These are phyloP conservation scores for Hippocampus abdominalis DNA, from an alignment of 2,113 vertebrate species.

Conservation along the genomic window DNA sequence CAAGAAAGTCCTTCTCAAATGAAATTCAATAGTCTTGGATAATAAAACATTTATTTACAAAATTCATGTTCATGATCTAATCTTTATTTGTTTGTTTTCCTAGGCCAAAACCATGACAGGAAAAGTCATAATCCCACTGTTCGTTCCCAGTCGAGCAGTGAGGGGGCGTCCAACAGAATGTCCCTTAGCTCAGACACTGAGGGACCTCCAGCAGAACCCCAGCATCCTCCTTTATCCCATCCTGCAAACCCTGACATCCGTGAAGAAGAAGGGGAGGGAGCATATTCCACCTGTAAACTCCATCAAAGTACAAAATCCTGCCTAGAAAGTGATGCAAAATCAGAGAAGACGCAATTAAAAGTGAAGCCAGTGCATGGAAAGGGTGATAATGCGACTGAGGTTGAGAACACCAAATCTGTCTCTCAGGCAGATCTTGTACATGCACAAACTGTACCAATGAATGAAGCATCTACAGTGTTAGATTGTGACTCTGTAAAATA, in stretches of 20 bases:
- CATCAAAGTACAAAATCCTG: conserved; percentile 31
- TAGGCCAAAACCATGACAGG: conserved; percentile 68
- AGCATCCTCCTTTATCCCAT: conserved; percentile 68
- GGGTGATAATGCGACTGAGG: not conserved
- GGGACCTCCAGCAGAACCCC: conserved; percentile 62
- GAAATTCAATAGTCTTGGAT: not conserved
- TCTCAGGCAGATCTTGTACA: conserved; percentile 9
- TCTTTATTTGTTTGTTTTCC: conserved; percentile 9
- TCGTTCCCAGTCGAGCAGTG: conserved; percentile 79
- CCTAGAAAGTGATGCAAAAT: conserved; percentile 19
- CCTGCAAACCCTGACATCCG: conserved; percentile 87
- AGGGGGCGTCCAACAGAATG: conserved; percentile 86
- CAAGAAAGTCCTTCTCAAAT: not conserved
- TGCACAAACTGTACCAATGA: conserved; percentile 33
- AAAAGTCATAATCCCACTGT: conserved; percentile 76
- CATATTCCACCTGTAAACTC: conserved; percentile 23
- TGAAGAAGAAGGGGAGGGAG: conserved; percentile 83
- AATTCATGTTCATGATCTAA: not conserved
- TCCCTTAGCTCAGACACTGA: conserved; percentile 92
- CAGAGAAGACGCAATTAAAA: conserved; percentile 17
- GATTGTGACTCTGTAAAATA: conserved; percentile 90
- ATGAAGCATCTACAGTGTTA: conserved; percentile 49
- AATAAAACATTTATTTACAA: not conserved
- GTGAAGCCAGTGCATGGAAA: not conserved
- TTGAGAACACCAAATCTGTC: conserved; percentile 2